These are phyloP conservation scores for Sipunculus nudus DNA, from an alignment of 2,888 invertebrate genomes.

Conservation along the genomic window DNA sequence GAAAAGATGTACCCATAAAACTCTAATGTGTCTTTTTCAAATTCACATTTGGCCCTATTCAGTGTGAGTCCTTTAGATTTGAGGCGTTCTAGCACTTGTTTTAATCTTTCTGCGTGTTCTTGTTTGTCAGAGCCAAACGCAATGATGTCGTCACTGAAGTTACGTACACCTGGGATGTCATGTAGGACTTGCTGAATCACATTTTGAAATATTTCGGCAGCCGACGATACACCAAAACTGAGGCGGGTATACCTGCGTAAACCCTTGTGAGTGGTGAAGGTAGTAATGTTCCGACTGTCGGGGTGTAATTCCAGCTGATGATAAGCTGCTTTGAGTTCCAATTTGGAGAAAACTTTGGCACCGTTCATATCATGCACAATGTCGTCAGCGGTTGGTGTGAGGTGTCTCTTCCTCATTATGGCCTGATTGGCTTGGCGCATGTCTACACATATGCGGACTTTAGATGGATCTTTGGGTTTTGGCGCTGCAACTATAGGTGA, in stretches of 20 bases:
- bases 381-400: slow-evolving; percentile 15
- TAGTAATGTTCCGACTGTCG: slow-evolving; percentile 28
- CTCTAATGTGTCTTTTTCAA: background rate
- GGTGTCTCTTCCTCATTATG: slow-evolving; percentile 19
- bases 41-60: slow-evolving; percentile 25
- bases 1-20: slow-evolving; percentile 7
- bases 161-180: slow-evolving; percentile 12
- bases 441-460: slow-evolving; percentile 42
- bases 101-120: slow-evolving; percentile 13
- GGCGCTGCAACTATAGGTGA: slow-evolving; percentile 8
- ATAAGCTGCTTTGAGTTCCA: slow-evolving; percentile 12
- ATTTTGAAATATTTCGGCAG: slow-evolving; percentile 22
- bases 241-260: slow-evolving; percentile 26
- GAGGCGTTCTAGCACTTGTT: slow-evolving; percentile 21
- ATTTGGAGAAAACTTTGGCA: slow-evolving; percentile 13
- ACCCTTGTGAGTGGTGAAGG: slow-evolving; percentile 33
- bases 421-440: slow-evolving; percentile 42
- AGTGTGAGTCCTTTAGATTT: slow-evolving; percentile 25
- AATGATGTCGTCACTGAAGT: slow-evolving; percentile 24
- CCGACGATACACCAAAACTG: slow-evolving; percentile 22
- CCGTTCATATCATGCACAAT: slow-evolving; percentile 18
- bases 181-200: slow-evolving; percentile 12
- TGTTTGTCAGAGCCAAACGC: slow-evolving; percentile 6
- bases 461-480: slow-evolving; percentile 23
- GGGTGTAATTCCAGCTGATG: slow-evolving; percentile 14